Conservation (phyloP, 2,888 invertebrate species). For the Abrostola tripartita region DNA sequence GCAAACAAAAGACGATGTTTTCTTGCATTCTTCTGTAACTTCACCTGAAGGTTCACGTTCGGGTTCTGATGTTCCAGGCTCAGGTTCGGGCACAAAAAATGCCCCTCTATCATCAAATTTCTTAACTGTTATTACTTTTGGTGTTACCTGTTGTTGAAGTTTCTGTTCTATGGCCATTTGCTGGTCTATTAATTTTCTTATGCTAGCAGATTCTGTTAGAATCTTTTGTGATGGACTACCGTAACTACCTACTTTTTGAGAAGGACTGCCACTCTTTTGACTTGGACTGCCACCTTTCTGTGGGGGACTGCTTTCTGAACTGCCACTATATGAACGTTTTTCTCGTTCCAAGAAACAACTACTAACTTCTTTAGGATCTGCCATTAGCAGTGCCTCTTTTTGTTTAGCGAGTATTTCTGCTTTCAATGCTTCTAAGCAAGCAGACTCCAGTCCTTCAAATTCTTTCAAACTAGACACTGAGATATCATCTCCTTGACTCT, state of each 20-base stretch:
- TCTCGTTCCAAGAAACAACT: conserved; percentile 85
- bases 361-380: conserved; percentile 87
- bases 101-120: conserved; percentile 84
- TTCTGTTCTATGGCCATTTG: conserved; percentile 84
- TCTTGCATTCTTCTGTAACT: conserved; percentile 80
- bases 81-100: conserved; percentile 81
- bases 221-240: conserved; percentile 84
- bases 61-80: conserved; percentile 65
- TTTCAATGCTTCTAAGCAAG: conserved; percentile 94
- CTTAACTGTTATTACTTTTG: conserved; percentile 83
- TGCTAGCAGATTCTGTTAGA: conserved; percentile 83
- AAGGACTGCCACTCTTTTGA: conserved; percentile 84
- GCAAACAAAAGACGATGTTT: conserved; percentile 80
- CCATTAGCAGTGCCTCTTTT: conserved; percentile 93
- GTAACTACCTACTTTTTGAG: conserved; percentile 81
- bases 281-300: conserved; percentile 83
- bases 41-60: conserved; percentile 63
- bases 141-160: conserved; percentile 74
- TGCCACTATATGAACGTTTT: conserved; percentile 87
- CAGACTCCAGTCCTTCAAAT: conserved; percentile 96
- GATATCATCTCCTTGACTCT: conserved; percentile 94
- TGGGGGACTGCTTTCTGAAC: conserved; percentile 89
- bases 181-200: conserved; percentile 84
- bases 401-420: conserved; percentile 95
- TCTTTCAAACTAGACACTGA: conserved; percentile 96